Evolutionary conservation across 2,113 vertebrate genomes (phyloP).

Genomic region (Oreocharis arfaki): DNA sequence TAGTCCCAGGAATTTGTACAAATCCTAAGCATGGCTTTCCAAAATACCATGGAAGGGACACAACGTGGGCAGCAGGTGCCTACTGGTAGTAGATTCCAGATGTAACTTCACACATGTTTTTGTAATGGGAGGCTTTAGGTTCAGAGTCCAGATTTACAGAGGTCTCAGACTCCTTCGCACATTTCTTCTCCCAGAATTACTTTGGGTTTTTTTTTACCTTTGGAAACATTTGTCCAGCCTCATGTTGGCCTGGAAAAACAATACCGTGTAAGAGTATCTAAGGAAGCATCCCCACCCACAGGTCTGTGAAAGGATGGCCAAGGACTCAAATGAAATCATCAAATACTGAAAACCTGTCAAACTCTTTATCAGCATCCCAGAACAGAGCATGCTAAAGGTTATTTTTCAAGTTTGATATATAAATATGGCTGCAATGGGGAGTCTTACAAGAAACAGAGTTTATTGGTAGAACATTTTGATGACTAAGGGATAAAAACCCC

Average conservation of each 20-base stretch:
- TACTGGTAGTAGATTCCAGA: not conserved
- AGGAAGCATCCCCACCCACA: not conserved
- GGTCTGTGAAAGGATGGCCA: not conserved
- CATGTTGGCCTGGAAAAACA: not conserved
- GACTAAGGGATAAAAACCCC: not conserved
- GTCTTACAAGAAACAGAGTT: not conserved
- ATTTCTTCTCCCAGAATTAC: not conserved
- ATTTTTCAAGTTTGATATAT: not conserved
- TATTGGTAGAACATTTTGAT: not conserved
- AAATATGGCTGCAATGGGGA: not conserved
- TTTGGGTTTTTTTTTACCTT: not conserved
- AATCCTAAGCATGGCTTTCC: not conserved
- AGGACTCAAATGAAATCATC: not conserved
- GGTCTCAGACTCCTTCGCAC: not conserved
- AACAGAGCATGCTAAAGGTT: not conserved
- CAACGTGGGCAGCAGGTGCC: not conserved
- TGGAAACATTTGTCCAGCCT: not conserved
- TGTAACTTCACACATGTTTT: not conserved
- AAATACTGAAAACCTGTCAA: not conserved
- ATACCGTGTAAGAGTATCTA: not conserved
- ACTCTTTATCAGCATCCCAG: not conserved
- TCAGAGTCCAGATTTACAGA: not conserved
- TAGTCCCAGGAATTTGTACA: not conserved
- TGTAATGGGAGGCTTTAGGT: not conserved
- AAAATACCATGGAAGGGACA: not conserved